A percentile compares a stretch with the other conserved stretches of the same genome.
These are phyloP conservation scores for Sylvilagus bachmani DNA, from an alignment of 2,113 vertebrate genomes.

Conservation along the genomic window DNA sequence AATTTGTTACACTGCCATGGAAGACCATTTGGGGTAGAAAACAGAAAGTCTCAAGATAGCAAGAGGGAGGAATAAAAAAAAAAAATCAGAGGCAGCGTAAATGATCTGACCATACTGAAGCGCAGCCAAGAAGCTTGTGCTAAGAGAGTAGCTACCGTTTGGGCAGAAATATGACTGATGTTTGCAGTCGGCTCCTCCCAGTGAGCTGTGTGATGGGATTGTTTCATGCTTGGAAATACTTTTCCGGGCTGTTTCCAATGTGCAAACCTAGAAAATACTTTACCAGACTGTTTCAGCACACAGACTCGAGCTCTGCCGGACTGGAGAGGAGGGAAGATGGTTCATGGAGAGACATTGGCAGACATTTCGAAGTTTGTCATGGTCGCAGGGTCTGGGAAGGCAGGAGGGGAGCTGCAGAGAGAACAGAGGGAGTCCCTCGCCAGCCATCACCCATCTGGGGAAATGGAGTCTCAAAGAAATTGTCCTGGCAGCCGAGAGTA, in stretches of 20 bases:
- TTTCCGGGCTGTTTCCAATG: slow-evolving; percentile 55
- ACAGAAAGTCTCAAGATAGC: background rate
- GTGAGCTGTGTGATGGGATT: background rate
- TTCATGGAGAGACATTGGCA: slow-evolving; percentile 33
- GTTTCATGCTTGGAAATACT: slow-evolving; percentile 59
- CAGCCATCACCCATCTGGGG: slow-evolving; percentile 65
- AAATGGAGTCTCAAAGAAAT: slow-evolving; percentile 81
- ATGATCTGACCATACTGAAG: background rate
- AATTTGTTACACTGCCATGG: slow-evolving; percentile 10
- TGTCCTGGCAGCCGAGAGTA: slow-evolving; percentile 48
- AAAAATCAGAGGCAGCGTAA: background rate
- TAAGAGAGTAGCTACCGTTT: slow-evolving; percentile 43
- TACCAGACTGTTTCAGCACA: slow-evolving; percentile 53
- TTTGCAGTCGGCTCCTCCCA: background rate
- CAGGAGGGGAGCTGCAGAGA: background rate
- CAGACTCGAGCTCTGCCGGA: background rate
- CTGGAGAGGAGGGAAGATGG: too few relatives aligned
- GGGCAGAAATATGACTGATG: slow-evolving; percentile 49
- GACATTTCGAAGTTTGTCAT: slow-evolving; percentile 23
- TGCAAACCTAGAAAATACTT: slow-evolving; percentile 62
- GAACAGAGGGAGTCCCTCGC: slow-evolving; percentile 28
- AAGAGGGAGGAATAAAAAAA: background rate
- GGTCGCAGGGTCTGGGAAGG: slow-evolving; percentile 45
- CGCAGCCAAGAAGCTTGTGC: slow-evolving; percentile 42
- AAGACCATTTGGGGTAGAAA: slow-evolving; percentile 10